Evolutionary conservation across 2,888 invertebrate genomes (phyloP).

Genomic region (Nephrocerus scutellatus): DNA sequence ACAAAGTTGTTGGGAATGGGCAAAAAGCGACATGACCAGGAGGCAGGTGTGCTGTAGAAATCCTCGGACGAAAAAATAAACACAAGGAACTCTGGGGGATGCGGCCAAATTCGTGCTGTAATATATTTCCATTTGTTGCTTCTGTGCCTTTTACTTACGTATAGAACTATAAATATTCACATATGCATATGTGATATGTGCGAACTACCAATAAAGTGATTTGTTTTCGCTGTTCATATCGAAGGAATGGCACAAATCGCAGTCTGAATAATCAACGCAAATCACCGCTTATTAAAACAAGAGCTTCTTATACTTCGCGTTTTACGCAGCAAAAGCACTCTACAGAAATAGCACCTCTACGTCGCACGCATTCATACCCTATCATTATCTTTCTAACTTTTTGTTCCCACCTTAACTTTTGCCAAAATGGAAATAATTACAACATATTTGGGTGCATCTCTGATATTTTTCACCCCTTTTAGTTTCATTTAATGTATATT

Average conservation of each 20-base stretch:
- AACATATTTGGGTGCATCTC: constrained; percentile 48
- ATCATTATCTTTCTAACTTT: too few relatives aligned
- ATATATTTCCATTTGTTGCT: constrained; percentile 44
- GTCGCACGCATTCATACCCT: too few relatives aligned
- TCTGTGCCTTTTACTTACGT: not conserved
- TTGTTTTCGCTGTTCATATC: too few relatives aligned
- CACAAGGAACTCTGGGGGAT: constrained; percentile 47
- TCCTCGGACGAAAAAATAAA: constrained; percentile 47
- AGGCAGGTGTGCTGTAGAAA: constrained; percentile 54
- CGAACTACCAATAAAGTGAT: too few relatives aligned
- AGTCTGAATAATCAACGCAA: too few relatives aligned
- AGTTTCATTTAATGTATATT: constrained; percentile 28
- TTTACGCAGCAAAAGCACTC: too few relatives aligned
- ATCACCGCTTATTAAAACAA: too few relatives aligned
- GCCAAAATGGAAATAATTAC: constrained; percentile 46
- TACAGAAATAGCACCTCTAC: too few relatives aligned
- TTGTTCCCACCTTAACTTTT: constrained; percentile 25
- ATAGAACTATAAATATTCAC: too few relatives aligned
- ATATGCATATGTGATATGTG: too few relatives aligned
- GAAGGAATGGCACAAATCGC: too few relatives aligned
- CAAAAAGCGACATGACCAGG: constrained; percentile 65
- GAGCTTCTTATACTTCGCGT: constrained; percentile 28
- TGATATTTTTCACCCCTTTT: too few relatives aligned
- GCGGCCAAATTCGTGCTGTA: constrained; percentile 47
- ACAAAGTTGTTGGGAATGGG: constrained; percentile 56